Percentiles rank a stretch among this genome's conserved stretches.
phyloP scores from a whole-genome alignment of 2,113 vertebrate genomes.

The Gopherus evgoodei region DNA sequence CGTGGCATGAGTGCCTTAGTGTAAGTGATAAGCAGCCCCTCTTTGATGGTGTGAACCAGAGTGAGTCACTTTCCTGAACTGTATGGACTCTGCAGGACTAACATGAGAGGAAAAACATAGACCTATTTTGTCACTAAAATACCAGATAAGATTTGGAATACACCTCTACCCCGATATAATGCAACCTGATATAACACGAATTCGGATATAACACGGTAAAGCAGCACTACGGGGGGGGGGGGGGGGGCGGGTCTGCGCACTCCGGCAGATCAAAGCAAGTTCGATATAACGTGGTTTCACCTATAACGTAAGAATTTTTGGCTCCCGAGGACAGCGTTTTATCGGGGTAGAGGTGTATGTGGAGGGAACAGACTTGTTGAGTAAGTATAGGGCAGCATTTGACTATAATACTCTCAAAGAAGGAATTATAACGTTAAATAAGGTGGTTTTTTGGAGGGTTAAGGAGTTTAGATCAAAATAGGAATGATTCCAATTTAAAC shows the following conservation, averaged over 20 bases:
- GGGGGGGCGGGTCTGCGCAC: too few species aligned
- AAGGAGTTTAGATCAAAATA: background rate
- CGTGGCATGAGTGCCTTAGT: background rate
- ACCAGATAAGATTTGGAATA: background rate
- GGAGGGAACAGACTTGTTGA: background rate
- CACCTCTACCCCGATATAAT: too few species aligned
- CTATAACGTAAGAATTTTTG: too few species aligned
- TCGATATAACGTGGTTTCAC: too few species aligned
- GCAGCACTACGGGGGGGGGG: too few species aligned
- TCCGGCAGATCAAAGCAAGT: too few species aligned
- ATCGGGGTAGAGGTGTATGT: fast-evolving
- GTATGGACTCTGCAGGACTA: background rate
- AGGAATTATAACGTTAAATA: background rate
- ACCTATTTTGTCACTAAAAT: background rate
- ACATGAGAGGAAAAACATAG: background rate
- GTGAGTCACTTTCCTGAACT: background rate
- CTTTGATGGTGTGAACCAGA: fast-evolving
- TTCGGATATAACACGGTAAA: too few species aligned
- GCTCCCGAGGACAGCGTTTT: too few species aligned
- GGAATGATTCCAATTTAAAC: conserved; percentile 23
- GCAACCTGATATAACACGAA: too few species aligned
- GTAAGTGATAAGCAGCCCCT: fast-evolving
- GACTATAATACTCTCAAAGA: conserved; percentile 27
- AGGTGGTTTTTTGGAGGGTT: background rate
- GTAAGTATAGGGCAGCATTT: conserved; percentile 21